These are phyloP conservation scores for Cerceris ruficornis DNA, from an alignment of 2,888 invertebrate species.

Conservation along the genomic window DNA sequence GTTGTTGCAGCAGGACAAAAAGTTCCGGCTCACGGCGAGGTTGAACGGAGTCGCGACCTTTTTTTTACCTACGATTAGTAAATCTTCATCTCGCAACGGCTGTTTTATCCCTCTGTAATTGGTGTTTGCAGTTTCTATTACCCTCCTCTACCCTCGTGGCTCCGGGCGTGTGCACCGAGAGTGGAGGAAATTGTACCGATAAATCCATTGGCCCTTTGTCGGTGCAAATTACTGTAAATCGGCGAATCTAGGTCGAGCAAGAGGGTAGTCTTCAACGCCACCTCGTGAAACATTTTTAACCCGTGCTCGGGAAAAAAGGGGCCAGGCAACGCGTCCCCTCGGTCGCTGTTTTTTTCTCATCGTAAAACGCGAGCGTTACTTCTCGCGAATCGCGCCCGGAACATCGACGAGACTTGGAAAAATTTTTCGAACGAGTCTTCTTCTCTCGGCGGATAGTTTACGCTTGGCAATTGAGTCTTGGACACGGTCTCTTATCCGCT, in stretches of 20 bases:
- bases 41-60: not conserved
- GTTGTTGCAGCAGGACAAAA: not conserved
- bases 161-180: not conserved
- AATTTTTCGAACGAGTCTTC: too few relatives aligned
- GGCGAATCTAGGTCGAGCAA: not conserved
- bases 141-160: not conserved
- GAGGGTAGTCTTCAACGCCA: not conserved
- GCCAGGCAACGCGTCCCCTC: not conserved
- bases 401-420: too few relatives aligned
- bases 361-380: not conserved
- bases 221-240: not conserved
- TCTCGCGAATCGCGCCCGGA: not conserved
- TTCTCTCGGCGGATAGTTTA: too few relatives aligned
- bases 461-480: too few relatives aligned
- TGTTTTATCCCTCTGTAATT: not conserved
- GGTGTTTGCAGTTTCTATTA: not conserved
- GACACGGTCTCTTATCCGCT: too few relatives aligned
- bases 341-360: not conserved
- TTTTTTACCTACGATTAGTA: not conserved
- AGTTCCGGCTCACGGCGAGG: not conserved
- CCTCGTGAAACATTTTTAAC: not conserved
- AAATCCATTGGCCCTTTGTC: slow-evolving; percentile 5
- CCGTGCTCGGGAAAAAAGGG: not conserved
- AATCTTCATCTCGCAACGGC: not conserved
- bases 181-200: slow-evolving; percentile 3